Conservation (phyloP, 2,113 vertebrate genomes). For the Thymallus thymallus region DNA sequence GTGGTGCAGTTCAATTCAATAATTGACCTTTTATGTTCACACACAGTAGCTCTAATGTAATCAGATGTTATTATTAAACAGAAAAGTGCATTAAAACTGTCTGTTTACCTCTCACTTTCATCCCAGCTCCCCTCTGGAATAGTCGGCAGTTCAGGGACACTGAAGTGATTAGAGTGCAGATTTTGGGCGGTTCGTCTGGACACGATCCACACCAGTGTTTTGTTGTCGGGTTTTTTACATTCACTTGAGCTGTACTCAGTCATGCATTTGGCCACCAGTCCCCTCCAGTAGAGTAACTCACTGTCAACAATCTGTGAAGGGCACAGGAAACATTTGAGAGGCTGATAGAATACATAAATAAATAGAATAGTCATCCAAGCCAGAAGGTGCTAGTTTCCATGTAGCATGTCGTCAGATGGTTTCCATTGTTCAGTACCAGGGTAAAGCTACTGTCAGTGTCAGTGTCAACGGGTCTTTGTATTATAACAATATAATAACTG, state of each 20-base stretch:
- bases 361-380: background rate
- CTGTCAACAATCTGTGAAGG: conserved; percentile 81
- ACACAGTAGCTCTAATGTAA: background rate
- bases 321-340: conserved; percentile 35
- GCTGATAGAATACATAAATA: background rate
- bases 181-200: conserved; percentile 91
- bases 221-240: conserved; percentile 93
- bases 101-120: conserved; percentile 82
- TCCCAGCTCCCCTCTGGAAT: conserved; percentile 88
- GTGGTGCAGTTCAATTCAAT: no score
- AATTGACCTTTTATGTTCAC: background rate
- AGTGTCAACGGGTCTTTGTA: background rate
- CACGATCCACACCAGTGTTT: conserved; percentile 93
- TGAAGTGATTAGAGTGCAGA: conserved; percentile 87
- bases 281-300: conserved; percentile 87
- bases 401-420: background rate
- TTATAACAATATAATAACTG: background rate
- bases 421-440: background rate
- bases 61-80: background rate
- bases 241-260: conserved; percentile 87
- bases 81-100: background rate
- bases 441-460: background rate
- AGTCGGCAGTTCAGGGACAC: conserved; percentile 88
- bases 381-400: background rate
- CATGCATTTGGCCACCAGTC: conserved; percentile 90